Conservation (phyloP, 1,140 invertebrate species). For the Ips nitidus region DNA sequence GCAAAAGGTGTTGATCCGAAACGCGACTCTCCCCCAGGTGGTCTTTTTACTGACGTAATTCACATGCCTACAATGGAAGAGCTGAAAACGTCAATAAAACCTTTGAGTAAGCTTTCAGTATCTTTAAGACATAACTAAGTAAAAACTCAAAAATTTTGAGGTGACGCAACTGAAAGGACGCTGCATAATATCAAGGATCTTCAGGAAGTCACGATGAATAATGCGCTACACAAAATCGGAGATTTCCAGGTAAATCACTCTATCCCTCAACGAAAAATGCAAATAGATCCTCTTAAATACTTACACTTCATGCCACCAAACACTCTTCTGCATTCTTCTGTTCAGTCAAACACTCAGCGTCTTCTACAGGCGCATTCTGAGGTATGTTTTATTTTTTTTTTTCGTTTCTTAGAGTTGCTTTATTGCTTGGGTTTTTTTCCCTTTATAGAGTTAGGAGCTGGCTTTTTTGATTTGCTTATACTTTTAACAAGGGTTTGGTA, state of each 20-base stretch:
- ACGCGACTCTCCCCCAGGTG: conserved; percentile 35
- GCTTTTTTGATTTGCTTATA: too few relatives aligned
- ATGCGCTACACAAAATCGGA: conserved; percentile 61
- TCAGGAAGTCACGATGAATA: conserved; percentile 57
- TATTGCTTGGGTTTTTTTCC: too few relatives aligned
- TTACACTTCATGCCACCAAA: conserved; percentile 35
- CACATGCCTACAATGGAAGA: conserved; percentile 44
- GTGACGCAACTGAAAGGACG: conserved; percentile 46
- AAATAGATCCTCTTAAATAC: conserved; percentile 24
- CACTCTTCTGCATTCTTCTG: conserved; percentile 35
- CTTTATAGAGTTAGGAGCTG: too few relatives aligned
- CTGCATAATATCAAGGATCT: conserved; percentile 56
- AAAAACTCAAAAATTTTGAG: conserved; percentile 21
- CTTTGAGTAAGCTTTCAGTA: conserved; percentile 38
- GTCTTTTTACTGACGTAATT: conserved; percentile 43
- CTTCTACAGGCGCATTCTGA: conserved; percentile 24
- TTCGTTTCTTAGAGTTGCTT: conserved; percentile 7
- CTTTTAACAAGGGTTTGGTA: too few relatives aligned
- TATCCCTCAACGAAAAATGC: conserved; percentile 2
- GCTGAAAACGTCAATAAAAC: conserved; percentile 44
- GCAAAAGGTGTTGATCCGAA: conserved; percentile 37
- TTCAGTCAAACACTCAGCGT: conserved; percentile 32
- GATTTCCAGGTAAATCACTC: conserved; percentile 58
- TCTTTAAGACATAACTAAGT: conserved; percentile 1
- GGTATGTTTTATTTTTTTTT: conserved; percentile 23